Evolutionary conservation across 2,888 invertebrate genomes (phyloP).

Genomic region (Enchytraeus crypticus): DNA sequence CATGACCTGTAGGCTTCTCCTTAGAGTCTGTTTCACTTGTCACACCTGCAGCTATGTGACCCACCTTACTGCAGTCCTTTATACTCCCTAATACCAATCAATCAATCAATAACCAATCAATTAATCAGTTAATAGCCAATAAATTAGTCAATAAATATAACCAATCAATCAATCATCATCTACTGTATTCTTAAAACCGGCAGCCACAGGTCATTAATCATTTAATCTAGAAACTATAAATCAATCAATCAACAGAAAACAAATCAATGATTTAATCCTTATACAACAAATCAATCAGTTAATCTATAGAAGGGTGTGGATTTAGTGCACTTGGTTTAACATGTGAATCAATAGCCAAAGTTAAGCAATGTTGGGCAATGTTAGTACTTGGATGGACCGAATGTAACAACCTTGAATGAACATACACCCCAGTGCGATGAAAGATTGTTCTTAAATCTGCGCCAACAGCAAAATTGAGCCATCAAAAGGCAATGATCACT

Average conservation of each 20-base stretch:
- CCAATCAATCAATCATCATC: not conserved
- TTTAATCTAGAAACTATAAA: not conserved
- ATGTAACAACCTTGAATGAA: too few relatives aligned
- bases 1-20: slow-evolving; percentile 42
- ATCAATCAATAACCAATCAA: not conserved
- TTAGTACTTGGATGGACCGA: too few relatives aligned
- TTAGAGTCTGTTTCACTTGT: slow-evolving; percentile 39
- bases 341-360: too few relatives aligned
- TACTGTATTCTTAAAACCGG: not conserved
- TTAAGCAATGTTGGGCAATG: too few relatives aligned
- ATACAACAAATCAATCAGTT: not conserved
- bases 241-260: not conserved
- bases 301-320: not conserved
- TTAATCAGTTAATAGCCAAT: not conserved
- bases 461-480: too few relatives aligned
- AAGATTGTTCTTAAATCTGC: too few relatives aligned
- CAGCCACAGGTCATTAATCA: not conserved
- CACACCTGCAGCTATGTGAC: slow-evolving; percentile 38
- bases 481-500: too few relatives aligned
- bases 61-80: slow-evolving; percentile 41
- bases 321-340: too few relatives aligned
- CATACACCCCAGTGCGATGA: too few relatives aligned
- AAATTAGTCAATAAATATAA: not conserved
- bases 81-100: slow-evolving; percentile 40
- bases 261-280: not conserved